Evolutionary conservation across 1,140 invertebrate genomes (phyloP).

Genomic region (Zaprionus africanus): DNA sequence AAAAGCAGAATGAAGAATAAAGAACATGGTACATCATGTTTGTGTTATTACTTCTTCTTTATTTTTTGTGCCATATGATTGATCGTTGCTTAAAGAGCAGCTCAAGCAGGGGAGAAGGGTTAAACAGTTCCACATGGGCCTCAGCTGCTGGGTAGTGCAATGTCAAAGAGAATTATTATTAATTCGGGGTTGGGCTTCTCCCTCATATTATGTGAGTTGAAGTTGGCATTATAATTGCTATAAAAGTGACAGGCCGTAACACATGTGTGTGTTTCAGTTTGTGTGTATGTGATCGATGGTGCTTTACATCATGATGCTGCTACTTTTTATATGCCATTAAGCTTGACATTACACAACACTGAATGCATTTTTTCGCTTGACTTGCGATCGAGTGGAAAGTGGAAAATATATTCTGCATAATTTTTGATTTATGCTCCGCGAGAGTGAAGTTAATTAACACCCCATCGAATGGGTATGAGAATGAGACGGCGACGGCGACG

Average conservation of each 20-base stretch:
- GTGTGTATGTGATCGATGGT: slow-evolving; percentile 51
- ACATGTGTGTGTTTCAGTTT: slow-evolving; percentile 42
- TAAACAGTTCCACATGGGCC: slow-evolving; percentile 71
- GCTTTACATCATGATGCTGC: slow-evolving; percentile 55
- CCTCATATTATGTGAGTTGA: slow-evolving; percentile 16
- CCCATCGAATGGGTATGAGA: slow-evolving; percentile 25
- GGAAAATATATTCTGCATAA: slow-evolving; percentile 38
- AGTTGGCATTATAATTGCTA: slow-evolving; percentile 55
- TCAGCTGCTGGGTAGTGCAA: slow-evolving; percentile 24
- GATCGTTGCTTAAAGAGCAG: slow-evolving; percentile 72
- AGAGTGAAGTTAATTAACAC: slow-evolving; percentile 70
- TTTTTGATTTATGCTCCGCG: slow-evolving; percentile 74
- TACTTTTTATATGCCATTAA: slow-evolving; percentile 21
- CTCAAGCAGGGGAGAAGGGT: slow-evolving; percentile 52
- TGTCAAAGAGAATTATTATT: slow-evolving; percentile 50
- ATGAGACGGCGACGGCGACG: not conserved
- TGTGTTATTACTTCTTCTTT: slow-evolving; percentile 10
- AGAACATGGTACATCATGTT: slow-evolving; percentile 17
- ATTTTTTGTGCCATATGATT: slow-evolving; percentile 60
- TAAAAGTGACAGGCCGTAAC: slow-evolving; percentile 45
- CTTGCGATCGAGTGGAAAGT: slow-evolving; percentile 43
- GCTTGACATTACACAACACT: slow-evolving; percentile 27
- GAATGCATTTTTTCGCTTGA: slow-evolving; percentile 59
- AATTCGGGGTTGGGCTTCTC: slow-evolving; percentile 44
- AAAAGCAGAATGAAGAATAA: slow-evolving; percentile 7